Evolutionary conservation across 2,113 vertebrate species (phyloP), one percentile per base, ranked within the genome.

Genomic region (Montifringilla adamsi): DNA sequence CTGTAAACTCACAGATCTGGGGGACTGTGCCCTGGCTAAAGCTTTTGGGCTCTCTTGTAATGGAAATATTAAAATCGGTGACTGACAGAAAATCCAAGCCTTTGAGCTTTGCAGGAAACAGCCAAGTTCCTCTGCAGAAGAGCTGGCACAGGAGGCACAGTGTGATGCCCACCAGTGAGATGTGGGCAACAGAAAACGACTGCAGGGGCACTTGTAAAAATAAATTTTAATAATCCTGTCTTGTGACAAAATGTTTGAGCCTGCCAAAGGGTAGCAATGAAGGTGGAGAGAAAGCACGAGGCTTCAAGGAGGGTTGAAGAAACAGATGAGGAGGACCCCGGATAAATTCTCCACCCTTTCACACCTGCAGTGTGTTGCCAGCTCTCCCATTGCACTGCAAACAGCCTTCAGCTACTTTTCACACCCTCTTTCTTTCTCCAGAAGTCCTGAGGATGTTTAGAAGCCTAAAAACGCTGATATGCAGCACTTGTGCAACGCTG

Each of bases 361-460:
- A 75, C 89, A 68, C 84, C 64, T 31, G 60, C 76, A 50, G 1
- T 4, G 50, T 63, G 10, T 33, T n/a, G 4, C 74, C 33, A 6
- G 53, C 37, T 74, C 72, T 47, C 1, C 3, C 46, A 37, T 23
- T 13, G 67, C 3, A 2, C 74, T 31, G 70, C 77, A 75, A 69
- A 60, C 44, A 76, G 63, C 55, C 68, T 90, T 46, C 90, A 62
- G 72, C 47, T n/a, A 4, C 43, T 53, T 28, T 84, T 95, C 70
- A 66, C 22, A 13, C 87, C 63, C 75, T 87, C 95, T 21, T 86
- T 83, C 55, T 93, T 86, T 83, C 55, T 93, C 74, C 92, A 76
- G 11, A 84, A 92, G 79, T 80, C 72, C 72, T 41, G 33, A 44
- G 75, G 85, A 95, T 68, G 60, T 84, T 93, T 6, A 75, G 35